These are phyloP conservation scores for Metacarcinus magister DNA, from an alignment of 2,888 invertebrate species.

Conservation along the genomic window DNA sequence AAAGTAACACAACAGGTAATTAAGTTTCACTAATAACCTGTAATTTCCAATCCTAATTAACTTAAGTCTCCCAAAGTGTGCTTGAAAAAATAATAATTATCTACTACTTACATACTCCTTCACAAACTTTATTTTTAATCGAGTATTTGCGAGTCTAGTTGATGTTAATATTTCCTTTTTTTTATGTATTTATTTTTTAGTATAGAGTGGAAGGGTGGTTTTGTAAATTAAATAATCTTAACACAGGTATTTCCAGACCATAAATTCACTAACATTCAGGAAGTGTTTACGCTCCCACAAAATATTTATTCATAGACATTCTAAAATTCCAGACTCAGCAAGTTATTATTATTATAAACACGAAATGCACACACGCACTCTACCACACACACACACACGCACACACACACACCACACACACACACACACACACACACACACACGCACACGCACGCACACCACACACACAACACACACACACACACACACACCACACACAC, in stretches of 20 bases:
- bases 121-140: neutral
- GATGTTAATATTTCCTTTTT: neutral
- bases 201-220: neutral
- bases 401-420: neutral
- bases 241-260: neutral
- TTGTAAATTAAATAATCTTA: neutral
- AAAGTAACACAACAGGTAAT: conserved; percentile 7
- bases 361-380: neutral
- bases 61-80: neutral
- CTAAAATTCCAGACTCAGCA: neutral
- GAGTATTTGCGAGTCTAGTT: neutral
- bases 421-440: conserved; percentile 29
- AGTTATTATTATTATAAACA: conserved; percentile 27
- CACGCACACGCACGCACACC: no score
- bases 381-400: neutral
- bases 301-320: conserved; percentile 46
- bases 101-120: neutral
- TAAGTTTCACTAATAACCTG: neutral
- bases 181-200: neutral
- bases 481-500: conserved; percentile 26
- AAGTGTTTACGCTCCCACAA: conserved; percentile 17
- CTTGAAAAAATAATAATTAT: neutral
- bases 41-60: conserved; percentile 5
- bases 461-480: neutral
- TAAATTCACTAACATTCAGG: conserved; percentile 11